Conservation (phyloP, 2,113 vertebrate genomes). For the Apodemus speciosus region DNA sequence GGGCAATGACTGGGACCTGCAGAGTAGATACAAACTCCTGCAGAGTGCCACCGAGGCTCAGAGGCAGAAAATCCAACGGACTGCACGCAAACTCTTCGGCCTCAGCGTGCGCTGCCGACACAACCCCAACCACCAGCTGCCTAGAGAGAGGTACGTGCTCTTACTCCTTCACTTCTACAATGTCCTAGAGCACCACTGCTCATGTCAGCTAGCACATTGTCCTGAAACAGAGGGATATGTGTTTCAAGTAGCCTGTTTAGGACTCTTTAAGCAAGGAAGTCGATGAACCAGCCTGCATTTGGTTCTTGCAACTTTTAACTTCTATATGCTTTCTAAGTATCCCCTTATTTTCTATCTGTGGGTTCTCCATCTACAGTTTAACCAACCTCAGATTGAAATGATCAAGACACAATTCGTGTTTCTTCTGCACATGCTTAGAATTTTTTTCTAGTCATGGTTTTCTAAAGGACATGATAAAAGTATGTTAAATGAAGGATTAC, state of each 20-base stretch:
- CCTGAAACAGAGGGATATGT: neutral
- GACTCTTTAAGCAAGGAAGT: neutral
- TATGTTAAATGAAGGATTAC: neutral
- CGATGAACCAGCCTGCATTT: neutral
- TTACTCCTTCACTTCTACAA: neutral
- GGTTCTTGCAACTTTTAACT: neutral
- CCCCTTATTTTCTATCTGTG: neutral
- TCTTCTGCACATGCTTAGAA: neutral
- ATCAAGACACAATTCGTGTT: neutral
- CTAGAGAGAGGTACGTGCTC: constrained; percentile 93
- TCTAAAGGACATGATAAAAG: neutral
- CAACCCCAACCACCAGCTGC: constrained; percentile 99
- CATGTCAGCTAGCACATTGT: accelerated
- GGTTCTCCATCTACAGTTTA: neutral
- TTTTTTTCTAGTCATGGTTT: neutral
- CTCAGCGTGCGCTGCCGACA: constrained; percentile 98
- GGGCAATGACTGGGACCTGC: constrained; percentile 99
- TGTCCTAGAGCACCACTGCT: accelerated
- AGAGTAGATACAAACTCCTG: constrained; percentile 96
- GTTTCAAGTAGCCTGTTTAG: accelerated
- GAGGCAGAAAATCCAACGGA: constrained; percentile 95
- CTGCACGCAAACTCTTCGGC: constrained; percentile 97
- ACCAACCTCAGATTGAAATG: neutral
- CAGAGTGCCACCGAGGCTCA: constrained; percentile 95
- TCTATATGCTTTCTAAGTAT: neutral